Evolutionary conservation across 2,113 vertebrate genomes (phyloP).

Genomic region (Cygnus atratus): DNA sequence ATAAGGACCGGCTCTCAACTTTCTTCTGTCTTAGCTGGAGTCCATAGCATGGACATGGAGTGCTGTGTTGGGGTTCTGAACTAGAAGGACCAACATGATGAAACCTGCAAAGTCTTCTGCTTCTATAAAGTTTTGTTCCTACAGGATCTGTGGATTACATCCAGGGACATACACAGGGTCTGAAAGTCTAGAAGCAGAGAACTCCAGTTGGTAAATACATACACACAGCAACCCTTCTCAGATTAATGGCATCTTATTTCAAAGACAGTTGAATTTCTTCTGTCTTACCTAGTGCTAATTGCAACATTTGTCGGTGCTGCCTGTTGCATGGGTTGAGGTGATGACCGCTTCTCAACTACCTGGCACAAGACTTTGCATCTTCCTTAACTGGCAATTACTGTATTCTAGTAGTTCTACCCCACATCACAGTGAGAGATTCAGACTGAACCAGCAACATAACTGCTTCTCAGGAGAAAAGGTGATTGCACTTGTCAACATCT

Average conservation of each 20-base stretch:
- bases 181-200: background rate
- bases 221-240: background rate
- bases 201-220: background rate
- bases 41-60: background rate
- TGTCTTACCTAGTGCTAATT: background rate
- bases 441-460: background rate
- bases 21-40: background rate
- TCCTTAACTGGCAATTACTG: background rate
- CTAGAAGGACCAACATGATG: background rate
- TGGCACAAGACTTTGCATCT: background rate
- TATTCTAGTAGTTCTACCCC: background rate
- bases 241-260: background rate
- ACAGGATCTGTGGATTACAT: background rate
- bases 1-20: background rate
- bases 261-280: background rate
- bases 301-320: background rate
- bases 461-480: background rate
- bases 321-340: background rate
- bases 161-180: accelerated
- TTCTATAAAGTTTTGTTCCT: background rate
- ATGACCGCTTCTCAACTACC: background rate
- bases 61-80: background rate
- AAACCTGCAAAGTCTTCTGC: background rate
- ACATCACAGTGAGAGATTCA: background rate
- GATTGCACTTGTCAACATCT: background rate